Evolutionary conservation across 2,797 vertebrate genomes (phyloP), one percentile per base, ranked within the genome.

Genomic region (Neopelma chrysocephalum): DNA sequence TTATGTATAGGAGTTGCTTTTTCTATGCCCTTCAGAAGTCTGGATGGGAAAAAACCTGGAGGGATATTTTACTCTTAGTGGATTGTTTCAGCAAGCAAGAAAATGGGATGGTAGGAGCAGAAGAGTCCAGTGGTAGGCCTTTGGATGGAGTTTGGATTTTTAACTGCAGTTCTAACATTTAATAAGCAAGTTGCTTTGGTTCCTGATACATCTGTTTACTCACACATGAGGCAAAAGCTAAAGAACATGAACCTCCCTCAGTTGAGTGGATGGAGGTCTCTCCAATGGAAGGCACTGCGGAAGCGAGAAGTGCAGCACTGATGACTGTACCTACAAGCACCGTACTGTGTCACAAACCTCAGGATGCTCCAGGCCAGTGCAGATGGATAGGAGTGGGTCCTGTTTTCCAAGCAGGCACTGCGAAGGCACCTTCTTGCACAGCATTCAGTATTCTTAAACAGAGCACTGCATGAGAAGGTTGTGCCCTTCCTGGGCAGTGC

Each of bases 391-490:
- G 18, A 80, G 7, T 1, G 36, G 43, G 45, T 61, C 58, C 42
- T 20, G 3, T 57, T 90, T 76, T 43, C 81, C 34, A 29, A 11
- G 34, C 26, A 56, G n/a, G n/a, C 65, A 27, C 45, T 32, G 3
- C 2, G 29, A 72, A 65, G n/a, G 45, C 36, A 68, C 27, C 36
- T 72, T 64, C 68, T 53, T 29, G 45, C 27, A 14, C 43, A 56
- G 34, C 32, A 6, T 16, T 64, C 38, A 20, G 32, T 36, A 3
- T 48, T 65, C 26, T 25, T 40, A 23, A 54, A 20, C 26, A 27
- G 16, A 32, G 26, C 0, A 0, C 2, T 13, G n/a, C 11, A 18
- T 9, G 47, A 70, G 51, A 57, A 36, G 61, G 38, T 76, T 68
- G 36, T 48, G 36, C 38, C 62, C 36, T 51, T 77, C 72, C 68